These are phyloP conservation scores for Diploscapter pachys DNA, from an alignment of 1,140 invertebrate species.

Conservation along the genomic window DNA sequence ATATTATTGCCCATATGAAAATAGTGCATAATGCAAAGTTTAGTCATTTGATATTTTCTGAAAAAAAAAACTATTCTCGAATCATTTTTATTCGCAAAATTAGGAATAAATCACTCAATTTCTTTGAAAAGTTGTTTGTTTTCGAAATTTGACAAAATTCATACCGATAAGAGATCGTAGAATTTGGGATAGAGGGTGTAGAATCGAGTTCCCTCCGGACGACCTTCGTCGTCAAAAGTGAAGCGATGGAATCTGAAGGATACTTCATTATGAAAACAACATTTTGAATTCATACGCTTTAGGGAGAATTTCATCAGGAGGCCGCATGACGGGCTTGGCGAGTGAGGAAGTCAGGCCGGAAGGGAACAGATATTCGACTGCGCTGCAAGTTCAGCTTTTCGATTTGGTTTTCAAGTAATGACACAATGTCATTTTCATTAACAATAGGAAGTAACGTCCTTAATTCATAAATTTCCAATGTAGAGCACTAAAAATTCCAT, in stretches of 20 bases:
- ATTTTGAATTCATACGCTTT: slow-evolving; percentile 2
- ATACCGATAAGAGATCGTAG: slow-evolving; percentile 49
- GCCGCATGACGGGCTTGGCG: slow-evolving; percentile 55
- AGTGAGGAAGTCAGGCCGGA: slow-evolving; percentile 46
- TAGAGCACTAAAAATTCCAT: too few relatives aligned
- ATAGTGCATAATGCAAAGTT: background rate
- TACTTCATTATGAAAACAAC: background rate
- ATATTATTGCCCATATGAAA: background rate
- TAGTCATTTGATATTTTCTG: too few relatives aligned
- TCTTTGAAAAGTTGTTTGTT: too few relatives aligned
- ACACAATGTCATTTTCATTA: too few relatives aligned
- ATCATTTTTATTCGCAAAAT: too few relatives aligned
- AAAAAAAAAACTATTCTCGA: too few relatives aligned
- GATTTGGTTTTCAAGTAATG: too few relatives aligned
- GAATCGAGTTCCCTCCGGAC: slow-evolving; percentile 48
- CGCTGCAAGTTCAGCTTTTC: slow-evolving; percentile 10
- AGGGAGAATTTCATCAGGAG: slow-evolving; percentile 54
- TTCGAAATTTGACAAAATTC: too few relatives aligned
- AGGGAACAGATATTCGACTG: slow-evolving; percentile 55
- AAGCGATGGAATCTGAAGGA: slow-evolving; percentile 39
- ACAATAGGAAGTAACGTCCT: too few relatives aligned
- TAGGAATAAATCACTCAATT: too few relatives aligned
- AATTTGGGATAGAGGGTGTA: slow-evolving; percentile 52
- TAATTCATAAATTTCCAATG: too few relatives aligned
- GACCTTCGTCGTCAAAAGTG: slow-evolving; percentile 49